Conservation (phyloP, 2,113 vertebrate species). For the Emberiza fucata region DNA sequence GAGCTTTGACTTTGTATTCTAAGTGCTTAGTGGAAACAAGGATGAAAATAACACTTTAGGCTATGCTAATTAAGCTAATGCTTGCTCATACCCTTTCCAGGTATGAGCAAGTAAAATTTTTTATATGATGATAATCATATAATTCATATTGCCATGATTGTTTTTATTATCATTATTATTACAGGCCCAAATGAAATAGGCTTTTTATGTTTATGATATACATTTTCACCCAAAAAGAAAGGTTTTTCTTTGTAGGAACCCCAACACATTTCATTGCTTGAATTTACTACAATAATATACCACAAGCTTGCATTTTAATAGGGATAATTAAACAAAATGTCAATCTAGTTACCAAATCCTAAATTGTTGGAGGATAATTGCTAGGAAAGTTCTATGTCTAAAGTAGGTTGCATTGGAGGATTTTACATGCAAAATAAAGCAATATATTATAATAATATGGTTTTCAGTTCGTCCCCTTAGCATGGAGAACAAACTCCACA, state of each 20-base stretch:
- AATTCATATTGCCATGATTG: not conserved
- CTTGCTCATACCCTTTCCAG: not conserved
- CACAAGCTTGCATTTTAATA: conserved; percentile 23
- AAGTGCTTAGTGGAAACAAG: not conserved
- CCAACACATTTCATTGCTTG: not conserved
- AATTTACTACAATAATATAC: conserved; percentile 11
- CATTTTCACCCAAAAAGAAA: not conserved
- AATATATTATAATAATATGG: not conserved
- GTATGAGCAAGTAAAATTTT: not conserved
- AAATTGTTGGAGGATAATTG: not conserved
- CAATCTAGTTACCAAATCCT: conserved; percentile 6
- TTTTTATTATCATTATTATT: not conserved
- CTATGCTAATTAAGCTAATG: not conserved
- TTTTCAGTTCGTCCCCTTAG: not conserved
- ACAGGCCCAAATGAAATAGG: not conserved
- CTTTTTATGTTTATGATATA: not conserved
- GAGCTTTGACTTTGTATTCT: not conserved
- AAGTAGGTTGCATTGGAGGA: not conserved
- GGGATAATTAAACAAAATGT: conserved; percentile 29
- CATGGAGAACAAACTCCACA: not conserved
- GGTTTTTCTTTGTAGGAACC: not conserved
- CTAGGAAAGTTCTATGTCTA: not conserved
- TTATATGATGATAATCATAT: not conserved
- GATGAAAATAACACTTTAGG: not conserved
- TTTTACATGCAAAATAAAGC: conserved; percentile 22